Evolutionary conservation across 2,113 vertebrate genomes (phyloP).

Genomic region (Syngnathus scovelli): DNA sequence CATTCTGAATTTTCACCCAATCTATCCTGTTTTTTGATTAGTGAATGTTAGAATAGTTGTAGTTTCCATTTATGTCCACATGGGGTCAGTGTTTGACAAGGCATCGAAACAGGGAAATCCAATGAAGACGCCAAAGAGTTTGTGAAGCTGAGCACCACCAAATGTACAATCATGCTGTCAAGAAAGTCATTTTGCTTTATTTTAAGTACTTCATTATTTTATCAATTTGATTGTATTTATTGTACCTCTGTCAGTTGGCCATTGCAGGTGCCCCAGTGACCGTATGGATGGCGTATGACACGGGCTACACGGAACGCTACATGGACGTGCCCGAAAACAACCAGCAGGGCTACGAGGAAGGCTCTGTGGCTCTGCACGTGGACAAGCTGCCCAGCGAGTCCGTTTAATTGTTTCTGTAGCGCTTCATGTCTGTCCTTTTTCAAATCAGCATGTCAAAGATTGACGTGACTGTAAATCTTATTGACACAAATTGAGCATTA

Average conservation of each 20-base stretch:
- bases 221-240: not conserved
- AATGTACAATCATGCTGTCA: not conserved
- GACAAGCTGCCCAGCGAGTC: constrained; percentile 96
- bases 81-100: constrained; percentile 47
- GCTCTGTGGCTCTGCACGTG: constrained; percentile 91
- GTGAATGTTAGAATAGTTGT: constrained; percentile 4
- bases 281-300: constrained; percentile 98
- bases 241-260: constrained; percentile 74
- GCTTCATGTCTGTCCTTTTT: too few relatives aligned
- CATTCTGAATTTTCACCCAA: too few relatives aligned
- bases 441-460: not conserved
- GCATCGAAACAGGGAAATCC: not conserved
- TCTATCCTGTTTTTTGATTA: not conserved
- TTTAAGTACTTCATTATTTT: not conserved
- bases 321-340: constrained; percentile 96
- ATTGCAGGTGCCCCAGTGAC: constrained; percentile 94
- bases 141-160: not conserved
- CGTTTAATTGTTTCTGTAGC: constrained; percentile 50
- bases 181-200: not conserved
- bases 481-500: not conserved
- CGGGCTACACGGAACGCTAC: constrained; percentile 93
- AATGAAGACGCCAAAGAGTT: not conserved
- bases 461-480: not conserved
- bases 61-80: constrained; percentile 39
- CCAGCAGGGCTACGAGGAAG: constrained; percentile 92